phyloP scores from a whole-genome alignment of 2,888 invertebrate genomes.

The Erannis defoliaria region DNA sequence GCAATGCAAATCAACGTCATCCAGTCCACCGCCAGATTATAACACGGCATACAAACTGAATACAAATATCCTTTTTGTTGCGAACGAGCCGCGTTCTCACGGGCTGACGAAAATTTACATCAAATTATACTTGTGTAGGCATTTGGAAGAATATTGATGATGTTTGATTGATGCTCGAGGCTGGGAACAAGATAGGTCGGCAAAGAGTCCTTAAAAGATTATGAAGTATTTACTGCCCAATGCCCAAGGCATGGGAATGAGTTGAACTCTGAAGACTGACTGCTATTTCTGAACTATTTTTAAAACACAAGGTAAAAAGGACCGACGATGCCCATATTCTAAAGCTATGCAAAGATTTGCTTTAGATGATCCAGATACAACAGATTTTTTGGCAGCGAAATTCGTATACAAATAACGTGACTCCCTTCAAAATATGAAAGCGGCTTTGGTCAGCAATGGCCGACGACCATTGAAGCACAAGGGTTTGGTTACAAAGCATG shows the following conservation, averaged over 20 bases:
- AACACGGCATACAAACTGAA: slow-evolving; percentile 43
- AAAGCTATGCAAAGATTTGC: not conserved
- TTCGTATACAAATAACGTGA: slow-evolving; percentile 16
- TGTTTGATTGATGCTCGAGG: slow-evolving; percentile 42
- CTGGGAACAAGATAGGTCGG: slow-evolving; percentile 13
- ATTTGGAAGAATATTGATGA: slow-evolving; percentile 44
- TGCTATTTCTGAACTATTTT: not conserved
- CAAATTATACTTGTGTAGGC: slow-evolving; percentile 48
- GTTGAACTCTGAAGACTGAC: not conserved
- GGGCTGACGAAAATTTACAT: slow-evolving; percentile 55
- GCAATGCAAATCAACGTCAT: slow-evolving; percentile 23
- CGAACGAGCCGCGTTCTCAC: slow-evolving; percentile 61
- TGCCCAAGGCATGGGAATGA: slow-evolving; percentile 11
- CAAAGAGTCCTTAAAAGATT: slow-evolving; percentile 6
- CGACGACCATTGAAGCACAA: slow-evolving; percentile 30
- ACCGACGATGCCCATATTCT: not conserved
- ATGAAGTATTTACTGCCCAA: not conserved
- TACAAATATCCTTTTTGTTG: slow-evolving; percentile 56
- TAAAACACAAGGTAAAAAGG: not conserved
- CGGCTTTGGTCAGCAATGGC: slow-evolving; percentile 38
- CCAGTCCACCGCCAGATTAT: slow-evolving; percentile 29
- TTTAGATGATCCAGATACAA: not conserved
- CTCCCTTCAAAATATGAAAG: slow-evolving; percentile 16
- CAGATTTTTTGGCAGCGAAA: slow-evolving; percentile 10
- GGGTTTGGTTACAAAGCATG: slow-evolving; percentile 39